Percentiles rank a stretch among this genome's conserved stretches.
Evolutionary conservation across 2,113 vertebrate genomes (phyloP).

Genomic region (Dromas ardeola): DNA sequence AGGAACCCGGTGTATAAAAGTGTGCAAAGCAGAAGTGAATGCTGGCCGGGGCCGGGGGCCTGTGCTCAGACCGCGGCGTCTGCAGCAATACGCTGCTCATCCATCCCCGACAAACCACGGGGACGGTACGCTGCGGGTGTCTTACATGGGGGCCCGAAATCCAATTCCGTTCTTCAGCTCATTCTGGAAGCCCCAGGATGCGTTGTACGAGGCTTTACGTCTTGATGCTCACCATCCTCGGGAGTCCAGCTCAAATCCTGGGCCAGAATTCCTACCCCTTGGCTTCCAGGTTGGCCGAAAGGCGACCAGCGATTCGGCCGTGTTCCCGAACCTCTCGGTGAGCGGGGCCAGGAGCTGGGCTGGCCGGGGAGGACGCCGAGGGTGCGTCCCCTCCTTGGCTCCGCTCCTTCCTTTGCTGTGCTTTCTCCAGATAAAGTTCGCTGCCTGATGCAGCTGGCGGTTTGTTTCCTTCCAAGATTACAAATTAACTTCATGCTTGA

Average conservation of each 20-base stretch:
- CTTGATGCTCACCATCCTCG: rapidly evolving
- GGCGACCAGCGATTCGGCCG: rapidly evolving
- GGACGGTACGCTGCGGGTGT: rapidly evolving
- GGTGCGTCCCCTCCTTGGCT: rapidly evolving
- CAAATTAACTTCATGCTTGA: neutral
- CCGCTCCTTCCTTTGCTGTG: neutral
- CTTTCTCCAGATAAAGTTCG: neutral
- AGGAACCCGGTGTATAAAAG: neutral
- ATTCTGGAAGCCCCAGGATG: rapidly evolving
- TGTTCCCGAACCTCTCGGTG: rapidly evolving
- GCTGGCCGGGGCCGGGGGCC: neutral
- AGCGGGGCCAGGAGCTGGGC: neutral
- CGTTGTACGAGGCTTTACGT: rapidly evolving
- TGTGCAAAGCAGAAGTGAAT: rapidly evolving
- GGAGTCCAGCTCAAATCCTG: neutral
- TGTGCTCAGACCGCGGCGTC: rapidly evolving
- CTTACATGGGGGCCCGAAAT: rapidly evolving
- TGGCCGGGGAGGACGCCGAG: neutral
- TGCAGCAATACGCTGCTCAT: rapidly evolving
- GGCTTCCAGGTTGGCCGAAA: rapidly evolving
- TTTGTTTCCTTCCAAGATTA: neutral
- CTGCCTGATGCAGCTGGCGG: conserved; percentile 7
- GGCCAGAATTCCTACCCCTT: neutral
- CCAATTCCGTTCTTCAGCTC: rapidly evolving
- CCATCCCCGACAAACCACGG: rapidly evolving